phyloP scores from a whole-genome alignment of 1,140 invertebrate genomes.

The Mercenaria mercenaria region DNA sequence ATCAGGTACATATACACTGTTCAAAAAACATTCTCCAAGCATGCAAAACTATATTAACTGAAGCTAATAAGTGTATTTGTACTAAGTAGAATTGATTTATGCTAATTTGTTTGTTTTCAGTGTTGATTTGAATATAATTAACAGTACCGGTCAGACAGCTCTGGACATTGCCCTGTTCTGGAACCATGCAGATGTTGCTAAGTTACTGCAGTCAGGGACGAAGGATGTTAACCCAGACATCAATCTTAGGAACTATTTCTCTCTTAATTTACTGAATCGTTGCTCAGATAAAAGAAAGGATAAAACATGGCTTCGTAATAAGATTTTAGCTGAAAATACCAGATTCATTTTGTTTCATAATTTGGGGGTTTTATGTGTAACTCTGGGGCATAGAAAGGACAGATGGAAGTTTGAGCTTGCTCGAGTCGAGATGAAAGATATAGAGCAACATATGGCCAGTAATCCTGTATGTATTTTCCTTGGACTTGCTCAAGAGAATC shows the following conservation, averaged over 20 bases:
- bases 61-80: no score
- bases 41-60: no score
- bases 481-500: conserved; percentile 71
- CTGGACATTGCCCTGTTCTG: conserved; percentile 84
- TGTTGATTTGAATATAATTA: conserved; percentile 78
- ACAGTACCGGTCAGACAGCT: conserved; percentile 83
- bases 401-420: conserved; percentile 72
- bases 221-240: conserved; percentile 72
- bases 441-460: conserved; percentile 67
- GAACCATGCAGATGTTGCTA: conserved; percentile 77
- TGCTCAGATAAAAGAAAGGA: conserved; percentile 82
- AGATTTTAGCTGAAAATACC: conserved; percentile 72
- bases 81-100: no score
- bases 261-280: conserved; percentile 78
- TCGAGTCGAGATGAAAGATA: conserved; percentile 73
- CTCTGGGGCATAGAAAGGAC: conserved; percentile 18
- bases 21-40: no score
- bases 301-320: conserved; percentile 75
- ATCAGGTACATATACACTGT: no score
- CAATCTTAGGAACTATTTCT: conserved; percentile 80
- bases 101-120: no score
- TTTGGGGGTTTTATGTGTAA: conserved; percentile 72
- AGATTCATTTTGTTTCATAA: conserved; percentile 81
- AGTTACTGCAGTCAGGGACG: conserved; percentile 68
- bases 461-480: conserved; percentile 78